These are phyloP conservation scores for Campaea margaritaria DNA, from an alignment of 2,888 invertebrate species.

Conservation along the genomic window DNA sequence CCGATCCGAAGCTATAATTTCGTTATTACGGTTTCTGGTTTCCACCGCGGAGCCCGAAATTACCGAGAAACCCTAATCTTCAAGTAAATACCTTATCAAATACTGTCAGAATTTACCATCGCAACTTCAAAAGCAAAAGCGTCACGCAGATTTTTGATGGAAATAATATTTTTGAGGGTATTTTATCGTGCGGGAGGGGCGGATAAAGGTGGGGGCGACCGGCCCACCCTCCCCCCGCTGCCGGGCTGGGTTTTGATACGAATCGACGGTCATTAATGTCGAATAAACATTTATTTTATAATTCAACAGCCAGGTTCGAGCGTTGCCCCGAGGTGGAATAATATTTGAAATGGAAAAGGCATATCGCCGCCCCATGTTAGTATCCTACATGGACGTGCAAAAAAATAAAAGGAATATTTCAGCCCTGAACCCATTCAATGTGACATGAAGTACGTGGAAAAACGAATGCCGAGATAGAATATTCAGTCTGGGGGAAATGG, in stretches of 20 bases:
- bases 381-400: background rate
- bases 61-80: slow-evolving; percentile 28
- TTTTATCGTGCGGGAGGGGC: slow-evolving; percentile 35
- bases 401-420: slow-evolving; percentile 4
- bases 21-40: slow-evolving; percentile 30
- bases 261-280: slow-evolving; percentile 62
- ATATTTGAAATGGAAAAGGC: slow-evolving; percentile 31
- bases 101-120: slow-evolving; percentile 18
- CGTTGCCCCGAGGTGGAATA: slow-evolving; percentile 34
- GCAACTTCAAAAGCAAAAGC: slow-evolving; percentile 28
- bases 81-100: slow-evolving; percentile 29
- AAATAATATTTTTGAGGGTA: slow-evolving; percentile 31
- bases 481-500: too few relatives aligned
- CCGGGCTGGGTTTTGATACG: slow-evolving; percentile 49
- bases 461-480: too few relatives aligned
- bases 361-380: slow-evolving; percentile 14
- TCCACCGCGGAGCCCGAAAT: slow-evolving; percentile 18
- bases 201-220: background rate
- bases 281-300: slow-evolving; percentile 59
- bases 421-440: background rate
- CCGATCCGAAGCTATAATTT: slow-evolving; percentile 23
- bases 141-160: slow-evolving; percentile 31
- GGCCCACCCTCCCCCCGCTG: background rate
- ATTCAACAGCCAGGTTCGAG: slow-evolving; percentile 37
- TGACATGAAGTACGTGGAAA: background rate